Percentiles rank a stretch among this genome's conserved stretches.
phyloP scores from a whole-genome alignment of 2,888 invertebrate genomes.

The Cryptus armator region DNA sequence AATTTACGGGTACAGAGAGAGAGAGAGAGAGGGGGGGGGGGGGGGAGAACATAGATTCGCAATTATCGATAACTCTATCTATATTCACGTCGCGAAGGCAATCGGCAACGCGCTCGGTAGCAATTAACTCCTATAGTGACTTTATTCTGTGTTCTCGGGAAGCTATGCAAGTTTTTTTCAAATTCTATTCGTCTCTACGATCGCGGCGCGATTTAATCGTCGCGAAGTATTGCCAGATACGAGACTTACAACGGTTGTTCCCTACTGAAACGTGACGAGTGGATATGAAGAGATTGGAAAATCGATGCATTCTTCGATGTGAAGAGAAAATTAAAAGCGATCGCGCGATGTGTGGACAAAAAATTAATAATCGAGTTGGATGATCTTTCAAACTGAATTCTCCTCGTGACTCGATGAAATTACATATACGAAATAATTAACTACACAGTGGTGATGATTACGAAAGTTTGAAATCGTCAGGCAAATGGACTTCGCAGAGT shows the following conservation, averaged over 20 bases:
- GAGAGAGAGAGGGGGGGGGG: not conserved
- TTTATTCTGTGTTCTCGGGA: constrained; percentile 46
- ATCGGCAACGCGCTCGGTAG: constrained; percentile 37
- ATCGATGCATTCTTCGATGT: constrained; percentile 39
- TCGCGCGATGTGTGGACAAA: too few relatives aligned
- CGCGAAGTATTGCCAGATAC: not conserved
- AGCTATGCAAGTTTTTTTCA: constrained; percentile 34
- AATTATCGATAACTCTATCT: constrained; percentile 61
- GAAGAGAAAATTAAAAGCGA: not conserved
- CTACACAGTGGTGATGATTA: too few relatives aligned
- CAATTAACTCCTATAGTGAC: constrained; percentile 62
- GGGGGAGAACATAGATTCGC: constrained; percentile 45
- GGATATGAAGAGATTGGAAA: constrained; percentile 1
- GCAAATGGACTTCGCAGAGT: too few relatives aligned
- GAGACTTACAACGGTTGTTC: constrained; percentile 48
- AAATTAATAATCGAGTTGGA: too few relatives aligned
- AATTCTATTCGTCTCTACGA: constrained; percentile 27
- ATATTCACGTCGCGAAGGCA: constrained; percentile 45
- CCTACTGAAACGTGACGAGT: constrained; percentile 19
- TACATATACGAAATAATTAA: too few relatives aligned
- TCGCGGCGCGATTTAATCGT: constrained; percentile 42
- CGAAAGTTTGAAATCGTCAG: too few relatives aligned
- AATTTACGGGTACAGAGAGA: not conserved
- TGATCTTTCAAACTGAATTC: too few relatives aligned
- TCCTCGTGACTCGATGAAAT: too few relatives aligned